Conservation (phyloP, 37 sponge, comb jelly and placozoan species). For the Cliona cf. orientalis region DNA sequence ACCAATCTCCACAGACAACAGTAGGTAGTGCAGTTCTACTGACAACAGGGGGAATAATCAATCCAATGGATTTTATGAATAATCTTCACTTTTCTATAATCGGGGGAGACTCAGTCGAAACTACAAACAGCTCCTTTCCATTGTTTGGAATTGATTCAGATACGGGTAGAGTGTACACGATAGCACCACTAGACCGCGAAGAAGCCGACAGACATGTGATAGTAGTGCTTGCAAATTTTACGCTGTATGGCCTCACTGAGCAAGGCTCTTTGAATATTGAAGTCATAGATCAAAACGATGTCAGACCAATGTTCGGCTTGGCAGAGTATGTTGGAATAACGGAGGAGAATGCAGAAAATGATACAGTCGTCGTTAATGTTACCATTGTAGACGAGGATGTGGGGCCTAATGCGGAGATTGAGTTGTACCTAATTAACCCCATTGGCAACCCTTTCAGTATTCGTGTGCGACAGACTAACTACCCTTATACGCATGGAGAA, state of each 20-base stretch:
- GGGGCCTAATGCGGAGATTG: slow-evolving; percentile 16
- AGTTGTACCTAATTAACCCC: background rate
- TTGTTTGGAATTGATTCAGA: slow-evolving; percentile 26
- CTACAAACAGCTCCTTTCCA: background rate
- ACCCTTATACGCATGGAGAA: background rate
- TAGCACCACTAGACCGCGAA: slow-evolving; percentile 47
- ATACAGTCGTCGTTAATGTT: slow-evolving; percentile 8
- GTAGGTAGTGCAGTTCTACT: slow-evolving; percentile 28
- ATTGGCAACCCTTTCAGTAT: slow-evolving; percentile 6
- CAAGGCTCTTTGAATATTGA: background rate
- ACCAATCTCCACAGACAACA: slow-evolving; percentile 8
- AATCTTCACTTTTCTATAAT: slow-evolving; percentile 49
- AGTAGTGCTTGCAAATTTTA: slow-evolving; percentile 27
- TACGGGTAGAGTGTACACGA: slow-evolving; percentile 11
- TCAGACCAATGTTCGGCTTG: slow-evolving; percentile 29
- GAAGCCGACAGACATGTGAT: slow-evolving; percentile 1
- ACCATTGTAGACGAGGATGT: slow-evolving; percentile 45
- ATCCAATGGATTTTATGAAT: slow-evolving; percentile 14
- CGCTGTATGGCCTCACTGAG: slow-evolving; percentile 14
- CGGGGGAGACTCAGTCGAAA: background rate
- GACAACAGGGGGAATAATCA: background rate
- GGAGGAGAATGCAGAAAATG: background rate
- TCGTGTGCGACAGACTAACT: background rate
- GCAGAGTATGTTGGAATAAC: slow-evolving; percentile 6
- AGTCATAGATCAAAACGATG: slow-evolving; percentile 62